Base-by-base conservation (phyloP, 2,888 invertebrate species). In the Oligia strigilis region DNA sequence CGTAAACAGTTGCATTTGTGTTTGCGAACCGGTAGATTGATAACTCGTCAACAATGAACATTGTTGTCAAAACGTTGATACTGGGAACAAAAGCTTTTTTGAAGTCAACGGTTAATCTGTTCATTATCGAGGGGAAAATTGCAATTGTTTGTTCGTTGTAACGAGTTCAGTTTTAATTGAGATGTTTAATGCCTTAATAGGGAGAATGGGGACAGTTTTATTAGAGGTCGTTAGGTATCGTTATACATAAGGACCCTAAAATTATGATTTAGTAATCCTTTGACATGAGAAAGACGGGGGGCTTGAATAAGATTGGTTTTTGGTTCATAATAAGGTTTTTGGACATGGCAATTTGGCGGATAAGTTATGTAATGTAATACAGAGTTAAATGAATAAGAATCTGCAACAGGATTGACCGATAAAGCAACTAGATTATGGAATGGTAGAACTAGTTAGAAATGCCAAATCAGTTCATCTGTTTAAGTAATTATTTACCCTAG, bases 11-110 rank as follows among this genome's bases (percentile, higher is more conserved):
- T 13, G 70, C 76, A 74, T 77, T 84, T 75, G 49, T 81, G 72
- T 80, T 82, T 71, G 55, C 46, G 65, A 79, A 73, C 52, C 58
- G n/a, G 75, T 70, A 65, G 78, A 73, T 75, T 73, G 82, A 75
- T 77, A 85, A 71, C 67, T 58, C 43, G 19, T 67, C 64, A 74
- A 87, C 84, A 88, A 88, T 81, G 86, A 69, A 75, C 67, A 83
- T 80, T 88, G 84, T 88, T 83, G 80, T 82, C 75, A 78, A 77
- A 87, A 86, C 78, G 58, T 77, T 72, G 64, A 77, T 79, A 79
- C 49, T 55, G 73, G 36, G 75, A 83, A 87, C 86, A 77, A 82
- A 85, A 83, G 79, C 66, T 80, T 71, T 79, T 67, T 87, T 81
- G 77, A 85, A 75, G 65, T 72, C 60, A 70, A 23, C 69, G 79